A percentile compares a stretch with the other conserved stretches of the same genome.
phyloP scores from a whole-genome alignment of 2,888 invertebrate species.

The Eupithecia abbreviata region DNA sequence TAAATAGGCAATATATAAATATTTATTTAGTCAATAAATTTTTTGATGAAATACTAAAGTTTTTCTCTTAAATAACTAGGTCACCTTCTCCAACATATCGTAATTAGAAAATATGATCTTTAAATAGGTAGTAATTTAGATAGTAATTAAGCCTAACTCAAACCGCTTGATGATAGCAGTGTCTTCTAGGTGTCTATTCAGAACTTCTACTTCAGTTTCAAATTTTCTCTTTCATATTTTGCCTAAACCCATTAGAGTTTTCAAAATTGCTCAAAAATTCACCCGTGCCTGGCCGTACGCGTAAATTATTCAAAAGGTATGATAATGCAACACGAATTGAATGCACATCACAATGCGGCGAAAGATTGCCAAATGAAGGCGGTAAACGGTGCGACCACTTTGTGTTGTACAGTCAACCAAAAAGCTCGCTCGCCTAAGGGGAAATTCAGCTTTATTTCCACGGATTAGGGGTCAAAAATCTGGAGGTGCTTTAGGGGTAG shows the following conservation, averaged over 20 bases:
- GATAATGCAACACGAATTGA: constrained; percentile 61
- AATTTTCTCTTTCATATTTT: constrained; percentile 18
- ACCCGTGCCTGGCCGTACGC: constrained; percentile 39
- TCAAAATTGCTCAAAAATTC: constrained; percentile 36
- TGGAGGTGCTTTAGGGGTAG: constrained; percentile 42
- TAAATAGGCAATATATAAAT: constrained; percentile 52
- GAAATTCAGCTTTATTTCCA: constrained; percentile 32
- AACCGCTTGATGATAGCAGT: not conserved
- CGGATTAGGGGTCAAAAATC: constrained; percentile 20
- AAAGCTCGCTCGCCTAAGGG: constrained; percentile 9
- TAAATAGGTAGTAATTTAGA: not conserved
- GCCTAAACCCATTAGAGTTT: constrained; percentile 30
- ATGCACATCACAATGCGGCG: constrained; percentile 65
- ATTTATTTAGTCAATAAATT: constrained; percentile 60
- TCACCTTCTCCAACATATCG: not conserved
- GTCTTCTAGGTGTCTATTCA: not conserved
- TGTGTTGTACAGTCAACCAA: constrained; percentile 49
- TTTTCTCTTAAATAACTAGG: not conserved
- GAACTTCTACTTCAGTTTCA: not conserved
- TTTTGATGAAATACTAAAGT: constrained; percentile 29
- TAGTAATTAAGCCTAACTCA: not conserved
- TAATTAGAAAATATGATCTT: not conserved
- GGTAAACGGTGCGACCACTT: constrained; percentile 70
- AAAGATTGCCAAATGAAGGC: constrained; percentile 74
- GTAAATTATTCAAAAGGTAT: constrained; percentile 56